Base-by-base conservation (phyloP, 2,888 invertebrate genomes). In the Ochropleura leucogaster region DNA sequence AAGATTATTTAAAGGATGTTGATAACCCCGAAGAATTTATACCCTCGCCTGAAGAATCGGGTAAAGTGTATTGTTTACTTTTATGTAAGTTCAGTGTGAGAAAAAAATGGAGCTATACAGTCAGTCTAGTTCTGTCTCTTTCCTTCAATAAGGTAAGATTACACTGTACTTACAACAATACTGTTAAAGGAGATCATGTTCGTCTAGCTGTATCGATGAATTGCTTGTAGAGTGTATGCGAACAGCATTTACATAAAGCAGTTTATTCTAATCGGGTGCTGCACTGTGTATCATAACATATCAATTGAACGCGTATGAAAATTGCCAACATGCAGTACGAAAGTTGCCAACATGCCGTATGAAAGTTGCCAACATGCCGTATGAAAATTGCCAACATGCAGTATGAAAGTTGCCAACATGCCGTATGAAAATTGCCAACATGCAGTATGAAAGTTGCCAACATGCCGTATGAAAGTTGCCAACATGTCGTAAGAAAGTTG, bases 21-120 rank as follows among this genome's bases (percentile, higher is more conserved):
- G 30, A 6, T 68, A 83, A 0, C 74, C 57, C 57, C 4, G 57
- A 59, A 59, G 16, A 68, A n/a, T 89, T 85, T 74, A 69, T 63
- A 20, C 94, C 93, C 0, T 76, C 67, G 51, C 90, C 92, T 0
- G 20, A 67, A 10, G 67, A 85, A 55, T 93, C 93, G 42, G 91
- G 94, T 93, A 87, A 59, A 68, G 46, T 16, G 3, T 44, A 16
- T 57, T 57, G 18, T 51, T 18, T 8, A 49, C 49, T 55, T 30
- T 20, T 20, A 55, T 55, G 20, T 20, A 4, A 20, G 20, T 20
- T 20, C 2, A 12, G 20, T 20, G 10, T 55, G 12, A 14, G 55
- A 55, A 20, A 55, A 9, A 20, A 10, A 20, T 20, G n/a, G 10
- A 55, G 10, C n/a, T 49, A 49, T 49, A 18, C 7, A 18, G 49